These are phyloP conservation scores for Burhinus oedicnemus DNA, from an alignment of 2,113 vertebrate genomes.

Conservation along the genomic window DNA sequence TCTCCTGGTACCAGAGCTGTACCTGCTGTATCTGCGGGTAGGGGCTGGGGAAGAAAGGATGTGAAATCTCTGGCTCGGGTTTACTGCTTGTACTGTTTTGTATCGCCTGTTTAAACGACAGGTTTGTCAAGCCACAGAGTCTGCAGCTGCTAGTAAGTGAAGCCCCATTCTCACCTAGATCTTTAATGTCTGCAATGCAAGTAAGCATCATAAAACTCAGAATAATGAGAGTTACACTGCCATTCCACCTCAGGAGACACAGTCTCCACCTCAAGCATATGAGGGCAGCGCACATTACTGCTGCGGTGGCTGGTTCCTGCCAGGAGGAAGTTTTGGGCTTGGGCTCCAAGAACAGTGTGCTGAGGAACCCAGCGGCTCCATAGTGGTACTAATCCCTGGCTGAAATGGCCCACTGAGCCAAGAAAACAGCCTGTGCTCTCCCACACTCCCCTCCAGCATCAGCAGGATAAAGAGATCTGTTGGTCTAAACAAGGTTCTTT, in stretches of 20 bases:
- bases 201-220: background rate
- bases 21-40: too few relatives aligned
- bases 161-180: background rate
- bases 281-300: too few relatives aligned
- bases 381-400: background rate
- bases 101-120: fast-evolving
- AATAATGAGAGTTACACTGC: background rate
- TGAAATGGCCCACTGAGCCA: background rate
- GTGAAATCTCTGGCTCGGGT: background rate
- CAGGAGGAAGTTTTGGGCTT: background rate
- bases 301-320: background rate
- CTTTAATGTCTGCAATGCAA: background rate
- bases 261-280: background rate
- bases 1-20: background rate
- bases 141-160: background rate
- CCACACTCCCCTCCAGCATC: fast-evolving
- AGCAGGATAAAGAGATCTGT: background rate
- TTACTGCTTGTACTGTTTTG: background rate
- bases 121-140: background rate
- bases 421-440: background rate
- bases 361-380: background rate
- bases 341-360: background rate
- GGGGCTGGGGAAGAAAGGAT: background rate
- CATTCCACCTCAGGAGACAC: background rate
- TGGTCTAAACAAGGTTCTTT: background rate